These are phyloP conservation scores for Anthopleura xanthogrammica DNA, from an alignment of 92 coral and sea anemone species.

Conservation along the genomic window DNA sequence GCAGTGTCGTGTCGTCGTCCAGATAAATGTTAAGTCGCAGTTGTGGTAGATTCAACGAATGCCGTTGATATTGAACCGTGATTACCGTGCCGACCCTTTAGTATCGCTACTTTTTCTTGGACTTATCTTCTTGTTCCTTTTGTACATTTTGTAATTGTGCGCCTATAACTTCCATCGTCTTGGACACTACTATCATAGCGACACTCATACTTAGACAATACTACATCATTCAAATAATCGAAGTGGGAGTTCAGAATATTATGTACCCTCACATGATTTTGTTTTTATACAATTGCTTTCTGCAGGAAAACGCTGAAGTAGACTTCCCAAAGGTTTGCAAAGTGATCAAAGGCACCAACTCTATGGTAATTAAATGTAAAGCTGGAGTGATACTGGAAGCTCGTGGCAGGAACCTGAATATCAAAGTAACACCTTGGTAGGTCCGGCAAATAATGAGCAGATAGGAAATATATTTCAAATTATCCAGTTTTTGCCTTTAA, in stretches of 20 bases:
- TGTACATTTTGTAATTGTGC: too few species aligned
- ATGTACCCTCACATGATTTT: too few species aligned
- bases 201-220: neutral
- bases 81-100: neutral
- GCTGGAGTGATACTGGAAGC: conserved; percentile 38
- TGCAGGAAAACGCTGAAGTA: neutral
- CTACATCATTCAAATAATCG: too few species aligned
- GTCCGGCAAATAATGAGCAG: neutral
- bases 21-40: too few species aligned
- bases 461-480: too few species aligned
- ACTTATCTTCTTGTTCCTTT: neutral
- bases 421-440: conserved; percentile 51
- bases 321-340: conserved; percentile 26
- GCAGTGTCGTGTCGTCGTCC: too few species aligned
- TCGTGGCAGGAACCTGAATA: neutral
- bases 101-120: neutral
- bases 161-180: neutral
- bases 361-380: conserved; percentile 16
- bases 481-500: too few species aligned
- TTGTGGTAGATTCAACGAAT: too few species aligned
- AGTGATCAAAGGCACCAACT: conserved; percentile 10
- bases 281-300: too few species aligned
- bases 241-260: too few species aligned
- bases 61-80: too few species aligned
- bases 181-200: neutral